A percentile compares a stretch with the other conserved stretches of the same genome.
phyloP scores from a whole-genome alignment of 1,140 invertebrate species.

The Apis dorsata region DNA sequence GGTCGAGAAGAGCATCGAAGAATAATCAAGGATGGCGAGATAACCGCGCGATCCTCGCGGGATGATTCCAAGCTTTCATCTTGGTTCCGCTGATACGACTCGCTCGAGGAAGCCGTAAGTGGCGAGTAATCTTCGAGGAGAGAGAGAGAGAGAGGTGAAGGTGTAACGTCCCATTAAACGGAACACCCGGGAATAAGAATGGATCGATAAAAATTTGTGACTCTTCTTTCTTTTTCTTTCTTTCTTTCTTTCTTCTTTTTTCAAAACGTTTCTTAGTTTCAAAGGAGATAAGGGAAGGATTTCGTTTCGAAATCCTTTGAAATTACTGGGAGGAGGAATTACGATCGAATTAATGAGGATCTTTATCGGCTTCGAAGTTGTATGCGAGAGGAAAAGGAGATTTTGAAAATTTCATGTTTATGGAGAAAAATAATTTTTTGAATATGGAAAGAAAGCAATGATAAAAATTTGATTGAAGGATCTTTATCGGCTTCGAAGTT shows the following conservation, averaged over 20 bases:
- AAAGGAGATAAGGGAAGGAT: neutral
- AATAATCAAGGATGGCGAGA: constrained; percentile 41
- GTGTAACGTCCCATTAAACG: neutral
- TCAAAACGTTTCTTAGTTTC: neutral
- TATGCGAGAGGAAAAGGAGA: too few relatives aligned
- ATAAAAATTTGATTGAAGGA: too few relatives aligned
- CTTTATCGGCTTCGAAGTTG: too few relatives aligned
- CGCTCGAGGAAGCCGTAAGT: constrained; percentile 9
- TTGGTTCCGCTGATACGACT: constrained; percentile 33
- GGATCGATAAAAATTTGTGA: constrained; percentile 13
- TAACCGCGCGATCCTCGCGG: constrained; percentile 30
- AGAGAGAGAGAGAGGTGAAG: neutral
- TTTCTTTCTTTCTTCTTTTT: too few relatives aligned
- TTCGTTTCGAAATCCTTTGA: neutral
- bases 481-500: too few relatives aligned
- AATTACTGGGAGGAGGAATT: neutral
- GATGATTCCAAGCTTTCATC: constrained; percentile 30
- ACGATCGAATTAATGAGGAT: neutral
- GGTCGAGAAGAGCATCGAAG: neutral
- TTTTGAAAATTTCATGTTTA: too few relatives aligned
- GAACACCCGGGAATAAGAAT: neutral
- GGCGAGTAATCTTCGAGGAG: constrained; percentile 7
- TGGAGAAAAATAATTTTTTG: too few relatives aligned
- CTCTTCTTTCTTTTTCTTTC: neutral
- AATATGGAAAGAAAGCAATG: too few relatives aligned